Evolutionary conservation across 2,113 vertebrate species (phyloP), one percentile per base, ranked within the genome.

Genomic region (Lophochroa leadbeateri): DNA sequence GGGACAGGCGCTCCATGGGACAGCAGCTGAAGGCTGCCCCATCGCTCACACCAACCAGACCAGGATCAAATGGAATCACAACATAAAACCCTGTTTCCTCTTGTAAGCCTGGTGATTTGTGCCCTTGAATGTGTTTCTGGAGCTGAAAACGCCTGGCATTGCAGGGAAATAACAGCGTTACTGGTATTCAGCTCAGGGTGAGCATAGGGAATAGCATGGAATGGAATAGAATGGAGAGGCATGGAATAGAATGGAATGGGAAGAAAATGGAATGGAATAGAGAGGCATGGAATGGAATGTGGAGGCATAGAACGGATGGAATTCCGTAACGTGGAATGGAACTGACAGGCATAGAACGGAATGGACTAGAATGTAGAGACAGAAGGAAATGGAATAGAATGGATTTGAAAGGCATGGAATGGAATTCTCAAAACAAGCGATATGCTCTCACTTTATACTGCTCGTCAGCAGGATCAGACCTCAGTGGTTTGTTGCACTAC

Each of bases 1-100:
- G 47, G 7, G 37, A 11, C 0, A 1, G 53, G 44, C 1, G 1
- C 19, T 20, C 65, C 2, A 0, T 24, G 76, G 28, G 11, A 4
- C 60, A 50, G 86, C 39, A 53, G 88, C 24, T 74, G 83, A 91
- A 89, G 89, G 84, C 93, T 71, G 60, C n/a, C 29, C 64, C 49
- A 92, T 95, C 86, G 13, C 82, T 93, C 92, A 92, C 43, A 31
- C 5, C 63, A 74, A 35, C 21, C 57, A 58, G 35, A 35, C 9
- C 33, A 35, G 9, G 10, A 58, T 35, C 13, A 58, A 15, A 35
- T 21, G 33, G 57, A 58, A 24, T 58, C 57, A 35, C n/a, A 35
- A 24, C 35, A n/a, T n/a, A 35, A 58, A 58, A 58, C 35, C 20
- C 57, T 58, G 21, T 24, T 58, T 58, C 57, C 21, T 35, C 57